Conservation (phyloP, 2,113 vertebrate species). For the Hoplias malabaricus region DNA sequence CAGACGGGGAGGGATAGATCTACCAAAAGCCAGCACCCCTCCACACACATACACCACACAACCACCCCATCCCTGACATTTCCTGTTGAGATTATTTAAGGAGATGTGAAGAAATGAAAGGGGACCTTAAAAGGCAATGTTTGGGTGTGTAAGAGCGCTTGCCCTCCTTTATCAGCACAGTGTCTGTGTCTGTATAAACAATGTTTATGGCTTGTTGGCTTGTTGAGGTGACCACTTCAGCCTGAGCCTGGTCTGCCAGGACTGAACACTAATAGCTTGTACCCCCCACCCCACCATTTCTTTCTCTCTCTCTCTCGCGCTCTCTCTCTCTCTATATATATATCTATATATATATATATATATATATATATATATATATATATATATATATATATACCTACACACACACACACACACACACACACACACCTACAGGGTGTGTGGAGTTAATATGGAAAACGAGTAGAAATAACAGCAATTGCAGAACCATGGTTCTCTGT, state of each 20-base stretch:
- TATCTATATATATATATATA: background rate
- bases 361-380: too few relatives aligned
- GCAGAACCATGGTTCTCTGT: too few relatives aligned
- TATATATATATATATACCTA: too few relatives aligned
- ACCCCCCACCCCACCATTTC: background rate
- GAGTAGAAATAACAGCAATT: too few relatives aligned
- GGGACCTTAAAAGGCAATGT: constrained; percentile 68
- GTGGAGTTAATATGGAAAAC: too few relatives aligned
- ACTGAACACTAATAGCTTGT: background rate
- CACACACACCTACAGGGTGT: too few relatives aligned
- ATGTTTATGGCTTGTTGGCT: constrained; percentile 33
- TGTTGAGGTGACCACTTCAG: constrained; percentile 39
- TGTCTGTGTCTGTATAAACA: constrained; percentile 58
- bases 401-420: too few relatives aligned
- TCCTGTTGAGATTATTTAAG: constrained; percentile 59
- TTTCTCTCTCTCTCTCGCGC: background rate
- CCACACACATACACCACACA: too few relatives aligned
- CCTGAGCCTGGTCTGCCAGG: constrained; percentile 11
- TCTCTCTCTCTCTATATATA: background rate
- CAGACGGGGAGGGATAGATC: background rate
- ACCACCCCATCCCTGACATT: constrained; percentile 39
- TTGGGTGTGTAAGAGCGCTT: constrained; percentile 43
- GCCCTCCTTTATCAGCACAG: constrained; percentile 51
- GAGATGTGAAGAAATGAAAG: constrained; percentile 61
- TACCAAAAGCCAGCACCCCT: background rate